These are phyloP conservation scores for Austrolebias charrua DNA, from an alignment of 2,797 vertebrate genomes.

Conservation along the genomic window DNA sequence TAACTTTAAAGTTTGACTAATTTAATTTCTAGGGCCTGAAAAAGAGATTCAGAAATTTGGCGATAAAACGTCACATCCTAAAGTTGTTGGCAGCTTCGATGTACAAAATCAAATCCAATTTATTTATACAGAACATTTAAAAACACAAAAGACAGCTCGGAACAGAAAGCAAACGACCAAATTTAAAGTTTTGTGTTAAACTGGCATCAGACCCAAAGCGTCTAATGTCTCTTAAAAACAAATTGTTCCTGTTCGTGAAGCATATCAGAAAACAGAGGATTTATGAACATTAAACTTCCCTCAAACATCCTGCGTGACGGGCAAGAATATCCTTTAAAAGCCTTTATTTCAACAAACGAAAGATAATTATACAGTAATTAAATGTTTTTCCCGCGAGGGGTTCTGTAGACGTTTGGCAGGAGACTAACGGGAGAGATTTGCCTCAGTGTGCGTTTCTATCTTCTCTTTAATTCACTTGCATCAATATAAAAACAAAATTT, in stretches of 20 bases:
- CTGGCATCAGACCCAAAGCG: slow-evolving; percentile 7
- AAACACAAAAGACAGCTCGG: no score
- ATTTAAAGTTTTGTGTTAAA: slow-evolving; percentile 8
- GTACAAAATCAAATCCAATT: background rate
- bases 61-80: background rate
- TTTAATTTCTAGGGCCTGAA: background rate
- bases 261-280: slow-evolving; percentile 33
- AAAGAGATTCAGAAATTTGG: background rate
- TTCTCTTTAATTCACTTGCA: slow-evolving; percentile 44
- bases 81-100: background rate
- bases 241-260: slow-evolving; percentile 8
- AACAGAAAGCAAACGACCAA: background rate
- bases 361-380: slow-evolving; percentile 28
- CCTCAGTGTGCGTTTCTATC: slow-evolving; percentile 50
- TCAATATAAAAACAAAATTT: slow-evolving; percentile 33
- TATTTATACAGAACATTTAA: no score
- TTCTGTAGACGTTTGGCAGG: slow-evolving; percentile 1
- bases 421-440: slow-evolving; percentile 43
- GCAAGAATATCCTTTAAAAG: slow-evolving; percentile 35
- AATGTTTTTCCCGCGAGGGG: slow-evolving; percentile 11
- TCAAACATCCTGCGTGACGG: slow-evolving; percentile 47
- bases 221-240: slow-evolving; percentile 3
- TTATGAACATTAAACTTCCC: slow-evolving; percentile 40
- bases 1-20: no score
- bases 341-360: slow-evolving; percentile 16